A percentile compares a stretch with the other conserved stretches of the same genome.
Evolutionary conservation across 2,113 vertebrate species (phyloP).

Genomic region (Atherinomorus stipes): DNA sequence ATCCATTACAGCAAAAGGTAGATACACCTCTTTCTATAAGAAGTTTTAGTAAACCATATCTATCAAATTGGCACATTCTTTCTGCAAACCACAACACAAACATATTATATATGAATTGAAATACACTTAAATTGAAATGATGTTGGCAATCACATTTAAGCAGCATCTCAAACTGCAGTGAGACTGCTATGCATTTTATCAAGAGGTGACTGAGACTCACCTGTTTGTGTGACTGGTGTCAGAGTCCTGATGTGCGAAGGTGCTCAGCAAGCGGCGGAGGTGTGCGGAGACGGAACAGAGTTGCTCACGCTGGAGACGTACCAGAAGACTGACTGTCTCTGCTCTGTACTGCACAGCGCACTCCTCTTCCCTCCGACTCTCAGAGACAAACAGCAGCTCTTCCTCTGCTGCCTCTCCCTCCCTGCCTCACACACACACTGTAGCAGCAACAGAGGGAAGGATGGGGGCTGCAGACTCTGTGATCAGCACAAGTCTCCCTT

Average conservation of each 20-base stretch:
- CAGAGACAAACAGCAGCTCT: constrained; percentile 70
- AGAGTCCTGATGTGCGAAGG: constrained; percentile 32
- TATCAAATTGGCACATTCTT: not conserved
- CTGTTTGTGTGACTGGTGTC: constrained; percentile 59
- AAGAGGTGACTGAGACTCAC: constrained; percentile 56
- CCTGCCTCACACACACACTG: constrained; percentile 63
- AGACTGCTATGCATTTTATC: not conserved
- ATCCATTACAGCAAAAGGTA: constrained; percentile 25
- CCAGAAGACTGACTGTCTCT: constrained; percentile 45
- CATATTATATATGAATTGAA: not conserved
- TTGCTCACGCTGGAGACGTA: constrained; percentile 62
- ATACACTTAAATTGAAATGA: constrained; percentile 1
- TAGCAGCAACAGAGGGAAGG: constrained; percentile 66
- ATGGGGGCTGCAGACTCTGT: constrained; percentile 75
- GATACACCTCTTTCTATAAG: constrained; percentile 20
- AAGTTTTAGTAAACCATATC: constrained; percentile 29
- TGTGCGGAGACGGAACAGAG: constrained; percentile 40
- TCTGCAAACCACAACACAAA: not conserved
- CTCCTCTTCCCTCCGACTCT: constrained; percentile 56
- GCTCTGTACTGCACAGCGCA: constrained; percentile 36
- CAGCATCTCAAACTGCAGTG: not conserved
- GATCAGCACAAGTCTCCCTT: constrained; percentile 56
- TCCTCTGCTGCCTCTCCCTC: constrained; percentile 55
- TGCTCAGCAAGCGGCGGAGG: constrained; percentile 35
- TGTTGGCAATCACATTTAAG: not conserved